A percentile compares a stretch with the other conserved stretches of the same genome.
Evolutionary conservation across 2,888 invertebrate species (phyloP).

Genomic region (Linyphia triangularis): DNA sequence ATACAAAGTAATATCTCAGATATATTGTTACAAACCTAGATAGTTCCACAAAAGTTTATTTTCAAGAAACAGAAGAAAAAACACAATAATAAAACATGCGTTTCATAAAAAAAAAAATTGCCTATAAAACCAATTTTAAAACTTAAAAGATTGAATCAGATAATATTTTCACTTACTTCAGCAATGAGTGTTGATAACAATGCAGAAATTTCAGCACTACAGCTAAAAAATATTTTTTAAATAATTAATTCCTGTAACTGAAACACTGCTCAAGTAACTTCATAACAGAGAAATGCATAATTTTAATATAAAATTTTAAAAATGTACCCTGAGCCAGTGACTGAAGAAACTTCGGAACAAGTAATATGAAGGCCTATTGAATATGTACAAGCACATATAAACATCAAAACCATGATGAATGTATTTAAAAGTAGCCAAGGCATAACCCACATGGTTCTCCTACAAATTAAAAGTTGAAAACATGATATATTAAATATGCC

Average conservation of each 20-base stretch:
- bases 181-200: conserved; percentile 17
- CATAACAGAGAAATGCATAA: background rate
- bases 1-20: no score
- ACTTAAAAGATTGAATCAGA: background rate
- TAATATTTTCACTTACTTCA: conserved; percentile 18
- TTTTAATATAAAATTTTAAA: background rate
- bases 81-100: no score
- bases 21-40: no score
- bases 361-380: conserved; percentile 38
- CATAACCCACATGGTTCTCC: conserved; percentile 66
- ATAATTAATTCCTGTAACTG: background rate
- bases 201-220: background rate
- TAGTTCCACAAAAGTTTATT: no score
- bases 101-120: no score
- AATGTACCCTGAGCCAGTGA: background rate
- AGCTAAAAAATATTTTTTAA: background rate
- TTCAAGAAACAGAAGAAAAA: no score
- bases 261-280: background rate
- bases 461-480: no score
- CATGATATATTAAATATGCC: no score
- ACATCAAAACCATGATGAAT: conserved; percentile 8
- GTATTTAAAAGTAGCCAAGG: conserved; percentile 54
- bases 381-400: conserved; percentile 53
- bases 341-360: background rate
- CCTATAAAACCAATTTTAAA: background rate